phyloP scores from a whole-genome alignment of 2,888 invertebrate genomes.

The Hirtodrosophila alboralis region DNA sequence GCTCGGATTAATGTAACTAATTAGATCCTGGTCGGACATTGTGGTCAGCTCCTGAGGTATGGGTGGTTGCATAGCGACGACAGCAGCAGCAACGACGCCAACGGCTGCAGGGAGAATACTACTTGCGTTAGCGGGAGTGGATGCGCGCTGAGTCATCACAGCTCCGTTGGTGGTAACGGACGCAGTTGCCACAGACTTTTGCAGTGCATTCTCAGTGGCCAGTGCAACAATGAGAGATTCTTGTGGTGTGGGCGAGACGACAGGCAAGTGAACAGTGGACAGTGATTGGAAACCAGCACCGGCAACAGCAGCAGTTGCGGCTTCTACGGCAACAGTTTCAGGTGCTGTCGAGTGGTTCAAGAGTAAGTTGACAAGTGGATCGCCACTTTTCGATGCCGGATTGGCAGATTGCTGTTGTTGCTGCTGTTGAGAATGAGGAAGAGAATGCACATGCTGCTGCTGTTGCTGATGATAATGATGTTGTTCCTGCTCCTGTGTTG shows the following conservation, averaged over 20 bases:
- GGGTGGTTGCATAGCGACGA: constrained; percentile 84
- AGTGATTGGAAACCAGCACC: constrained; percentile 50
- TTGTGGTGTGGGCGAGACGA: constrained; percentile 78
- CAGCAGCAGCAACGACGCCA: constrained; percentile 79
- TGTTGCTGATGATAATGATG: constrained; percentile 84
- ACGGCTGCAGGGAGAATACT: constrained; percentile 69
- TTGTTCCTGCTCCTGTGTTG: constrained; percentile 87
- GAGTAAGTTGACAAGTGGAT: constrained; percentile 80
- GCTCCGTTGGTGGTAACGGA: constrained; percentile 79
- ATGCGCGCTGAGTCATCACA: constrained; percentile 79
- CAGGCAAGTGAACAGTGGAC: constrained; percentile 53
- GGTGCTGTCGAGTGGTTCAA: constrained; percentile 73
- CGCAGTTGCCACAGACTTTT: constrained; percentile 81
- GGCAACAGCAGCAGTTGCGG: constrained; percentile 48
- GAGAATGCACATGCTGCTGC: constrained; percentile 33
- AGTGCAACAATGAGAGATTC: constrained; percentile 84
- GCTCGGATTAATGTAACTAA: constrained; percentile 95
- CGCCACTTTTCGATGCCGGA: constrained; percentile 41
- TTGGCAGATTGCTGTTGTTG: constrained; percentile 58
- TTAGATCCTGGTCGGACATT: constrained; percentile 94
- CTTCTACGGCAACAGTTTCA: constrained; percentile 61
- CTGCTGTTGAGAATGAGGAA: constrained; percentile 79
- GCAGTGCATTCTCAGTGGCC: constrained; percentile 81
- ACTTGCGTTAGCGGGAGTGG: constrained; percentile 61
- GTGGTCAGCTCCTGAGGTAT: constrained; percentile 90